Evolutionary conservation across 2,888 invertebrate genomes (phyloP), one percentile per base, ranked within the genome.

Genomic region (Trichopoda pennipes): DNA sequence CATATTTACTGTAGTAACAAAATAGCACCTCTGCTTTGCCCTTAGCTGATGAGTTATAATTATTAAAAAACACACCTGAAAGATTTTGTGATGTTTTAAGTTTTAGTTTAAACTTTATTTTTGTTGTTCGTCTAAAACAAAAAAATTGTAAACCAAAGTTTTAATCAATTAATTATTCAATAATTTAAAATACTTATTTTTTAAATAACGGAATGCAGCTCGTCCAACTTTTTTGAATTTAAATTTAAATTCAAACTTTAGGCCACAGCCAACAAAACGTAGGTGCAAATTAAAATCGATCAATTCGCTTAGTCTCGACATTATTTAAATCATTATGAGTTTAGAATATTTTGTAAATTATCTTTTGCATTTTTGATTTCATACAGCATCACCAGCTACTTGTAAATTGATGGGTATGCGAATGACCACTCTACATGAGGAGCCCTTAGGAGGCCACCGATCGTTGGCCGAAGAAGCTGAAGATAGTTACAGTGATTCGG

Each of bases 141-240:
- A 55, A 23, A 44, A 28, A 35, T 58, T 3, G 12, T 3, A 12
- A 38, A 38, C 10, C 38, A 38, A 38, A n/a, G 58, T 49, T 42
- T 12, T 17, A 32, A 60, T 9, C 21, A 32, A 60, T 9, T 53
- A 77, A 58, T 42, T 80, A 42, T 28, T 80, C 53, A 53, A 61
- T 55, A 55, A 64, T 64, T 17, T 66, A 73, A 49, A 75, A 38
- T 16, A 8, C 17, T 19, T 58, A 35, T 55, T 73, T 66, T 61
- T 53, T 60, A 19, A 58, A 69, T 32, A 84, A 81, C 86, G 90
- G 89, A 92, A 95, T 95, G 93, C 98, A 98, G 98, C 98, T 92
- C 96, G 98, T 90, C 98, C 98, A 91, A 98, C 98, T 92, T 98
- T 98, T 95, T 95, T 98, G 93, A 98, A 98, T 95, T 96, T 98